A percentile compares a stretch with the other conserved stretches of the same genome.
Conservation (phyloP, 2,888 invertebrate species). For the Gastrophysa polygoni region DNA sequence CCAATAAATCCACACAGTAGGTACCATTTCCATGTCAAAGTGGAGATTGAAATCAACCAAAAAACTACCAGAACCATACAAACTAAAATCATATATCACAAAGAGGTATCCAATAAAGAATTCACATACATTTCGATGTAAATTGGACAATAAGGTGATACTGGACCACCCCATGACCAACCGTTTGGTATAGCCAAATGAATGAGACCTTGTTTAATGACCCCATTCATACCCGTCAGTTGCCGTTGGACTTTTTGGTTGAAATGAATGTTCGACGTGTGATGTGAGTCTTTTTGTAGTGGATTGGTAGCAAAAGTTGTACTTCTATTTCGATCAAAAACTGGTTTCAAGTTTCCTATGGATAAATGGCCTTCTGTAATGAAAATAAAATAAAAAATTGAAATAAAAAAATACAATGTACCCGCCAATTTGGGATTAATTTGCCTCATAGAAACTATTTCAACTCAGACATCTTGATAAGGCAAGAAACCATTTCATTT, state of each 20-base stretch:
- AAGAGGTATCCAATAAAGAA: constrained; percentile 44
- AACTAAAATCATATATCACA: constrained; percentile 51
- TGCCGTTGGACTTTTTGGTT: constrained; percentile 46
- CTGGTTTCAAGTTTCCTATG: constrained; percentile 46
- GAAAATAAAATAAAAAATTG: no score
- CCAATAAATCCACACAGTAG: background rate
- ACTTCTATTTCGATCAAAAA: constrained; percentile 47
- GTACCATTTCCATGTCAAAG: constrained; percentile 4
- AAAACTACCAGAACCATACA: constrained; percentile 40
- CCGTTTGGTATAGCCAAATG: constrained; percentile 83
- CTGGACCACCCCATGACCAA: constrained; percentile 83
- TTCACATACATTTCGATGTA: constrained; percentile 72
- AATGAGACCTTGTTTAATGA: constrained; percentile 73
- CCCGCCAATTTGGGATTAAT: no score
- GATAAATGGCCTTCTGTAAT: constrained; percentile 40
- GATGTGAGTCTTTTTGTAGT: constrained; percentile 24
- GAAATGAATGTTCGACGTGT: constrained; percentile 42
- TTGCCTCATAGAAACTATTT: no score
- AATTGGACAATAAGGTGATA: constrained; percentile 75
- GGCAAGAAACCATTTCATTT: no score
- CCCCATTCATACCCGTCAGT: constrained; percentile 64
- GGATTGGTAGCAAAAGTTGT: constrained; percentile 41
- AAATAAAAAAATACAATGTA: no score
- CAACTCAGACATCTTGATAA: no score
- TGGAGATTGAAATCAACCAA: constrained; percentile 29